These are phyloP conservation scores for Scatophagus argus DNA, from an alignment of 2,113 vertebrate species.

Conservation along the genomic window DNA sequence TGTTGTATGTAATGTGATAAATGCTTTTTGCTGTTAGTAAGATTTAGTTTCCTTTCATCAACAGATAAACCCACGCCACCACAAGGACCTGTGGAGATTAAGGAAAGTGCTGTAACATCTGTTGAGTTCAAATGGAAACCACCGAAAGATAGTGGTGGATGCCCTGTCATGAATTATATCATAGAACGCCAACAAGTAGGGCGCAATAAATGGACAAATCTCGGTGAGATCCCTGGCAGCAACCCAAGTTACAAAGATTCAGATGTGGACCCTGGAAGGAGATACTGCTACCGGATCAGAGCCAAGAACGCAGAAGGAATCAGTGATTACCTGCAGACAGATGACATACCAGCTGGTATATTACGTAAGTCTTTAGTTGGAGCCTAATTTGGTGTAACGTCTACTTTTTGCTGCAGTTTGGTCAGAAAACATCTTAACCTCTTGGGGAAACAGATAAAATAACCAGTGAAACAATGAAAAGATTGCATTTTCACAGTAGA, in stretches of 20 bases:
- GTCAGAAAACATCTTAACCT: neutral
- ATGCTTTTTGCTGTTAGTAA: neutral
- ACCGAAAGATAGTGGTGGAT: slow-evolving; percentile 88
- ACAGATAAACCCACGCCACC: slow-evolving; percentile 89
- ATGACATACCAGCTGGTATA: slow-evolving; percentile 85
- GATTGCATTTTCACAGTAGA: neutral
- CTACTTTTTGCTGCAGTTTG: neutral
- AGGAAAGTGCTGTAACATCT: slow-evolving; percentile 80
- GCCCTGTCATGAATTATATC: slow-evolving; percentile 82
- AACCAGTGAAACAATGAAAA: neutral
- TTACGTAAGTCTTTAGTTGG: slow-evolving; percentile 80
- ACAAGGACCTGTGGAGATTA: slow-evolving; percentile 86
- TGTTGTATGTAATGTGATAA: neutral
- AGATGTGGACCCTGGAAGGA: slow-evolving; percentile 84
- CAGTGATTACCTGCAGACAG: slow-evolving; percentile 86
- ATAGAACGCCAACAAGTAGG: slow-evolving; percentile 88
- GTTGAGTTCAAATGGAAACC: slow-evolving; percentile 89
- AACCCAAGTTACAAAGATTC: slow-evolving; percentile 83
- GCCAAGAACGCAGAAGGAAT: slow-evolving; percentile 87
- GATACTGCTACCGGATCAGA: slow-evolving; percentile 89
- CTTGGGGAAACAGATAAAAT: neutral
- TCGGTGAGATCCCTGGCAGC: slow-evolving; percentile 81
- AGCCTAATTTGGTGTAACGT: neutral
- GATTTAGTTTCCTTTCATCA: neutral
- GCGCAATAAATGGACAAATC: slow-evolving; percentile 84